phyloP scores from a whole-genome alignment of 2,888 invertebrate genomes.

The Chrysolina oricalcia region DNA sequence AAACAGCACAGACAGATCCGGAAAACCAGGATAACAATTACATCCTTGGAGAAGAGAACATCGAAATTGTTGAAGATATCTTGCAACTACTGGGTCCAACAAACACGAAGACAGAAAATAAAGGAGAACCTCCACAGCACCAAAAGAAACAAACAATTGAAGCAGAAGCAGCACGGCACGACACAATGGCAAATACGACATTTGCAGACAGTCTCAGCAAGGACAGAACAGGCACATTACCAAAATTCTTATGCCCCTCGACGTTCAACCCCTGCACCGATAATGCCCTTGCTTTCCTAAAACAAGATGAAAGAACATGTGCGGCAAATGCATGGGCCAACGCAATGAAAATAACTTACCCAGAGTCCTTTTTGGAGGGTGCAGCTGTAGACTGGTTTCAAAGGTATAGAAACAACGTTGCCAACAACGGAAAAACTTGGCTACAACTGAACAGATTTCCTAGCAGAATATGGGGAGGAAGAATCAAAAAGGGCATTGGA shows the following conservation, averaged over 20 bases:
- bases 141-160: not conserved
- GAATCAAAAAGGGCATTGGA: too few species aligned
- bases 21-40: too few species aligned
- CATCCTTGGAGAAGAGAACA: not conserved
- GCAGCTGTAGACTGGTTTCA: slow-evolving; percentile 33
- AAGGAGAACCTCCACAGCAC: not conserved
- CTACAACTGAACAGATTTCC: slow-evolving; percentile 19
- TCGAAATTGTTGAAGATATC: not conserved
- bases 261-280: not conserved
- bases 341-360: slow-evolving; percentile 30
- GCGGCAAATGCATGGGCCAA: slow-evolving; percentile 32
- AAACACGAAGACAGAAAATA: not conserved
- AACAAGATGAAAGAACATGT: slow-evolving; percentile 30
- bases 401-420: not conserved
- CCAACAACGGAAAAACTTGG: slow-evolving; percentile 27
- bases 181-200: not conserved
- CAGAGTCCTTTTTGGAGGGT: slow-evolving; percentile 35
- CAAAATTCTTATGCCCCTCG: slow-evolving; percentile 2
- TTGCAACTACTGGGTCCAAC: not conserved
- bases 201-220: slow-evolving; percentile 1
- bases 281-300: slow-evolving; percentile 19
- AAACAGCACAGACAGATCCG: not conserved
- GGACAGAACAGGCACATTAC: not conserved
- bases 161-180: not conserved
- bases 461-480: too few species aligned